Evolutionary conservation across 2,888 invertebrate species (phyloP), one percentile per base, ranked within the genome.

Genomic region (Cantharis lateralis): DNA sequence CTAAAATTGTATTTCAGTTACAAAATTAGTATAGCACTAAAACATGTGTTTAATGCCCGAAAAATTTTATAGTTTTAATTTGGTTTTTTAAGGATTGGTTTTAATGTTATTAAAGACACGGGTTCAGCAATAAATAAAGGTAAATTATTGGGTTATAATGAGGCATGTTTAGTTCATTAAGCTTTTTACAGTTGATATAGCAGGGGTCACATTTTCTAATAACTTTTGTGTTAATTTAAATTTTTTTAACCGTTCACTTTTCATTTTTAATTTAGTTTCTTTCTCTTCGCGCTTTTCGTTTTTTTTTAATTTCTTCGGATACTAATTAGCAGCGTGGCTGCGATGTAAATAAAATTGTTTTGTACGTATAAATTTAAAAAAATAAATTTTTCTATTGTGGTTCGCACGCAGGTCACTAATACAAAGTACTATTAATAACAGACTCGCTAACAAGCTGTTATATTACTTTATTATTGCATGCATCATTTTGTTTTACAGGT

Each of bases 371-470:
- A 32, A n/a, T n/a, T 32, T 48, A 0, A 48, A 48, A 32, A 48
- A 70, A 28, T 61, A 68, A 71, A 66, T 64, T 20, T 24, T 66
- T 63, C 70, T 75, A 71, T 68, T 68, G 15, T 64, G 5, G 26
- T 72, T 26, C 28, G 74, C 76, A 74, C 75, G 77, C 73, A 80
- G 78, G 80, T 78, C 74, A 78, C 71, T 70, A 71, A 69, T 80
- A 81, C 81, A 81, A 81, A 81, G 81, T 80, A 80, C 62, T 78
- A 77, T 77, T 79, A 74, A 74, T 71, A 74, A 74, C 77, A 78
- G 80, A 77, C 78, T 77, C 74, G 74, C 81, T 82, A 82, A 82
- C 82, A 81, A 82, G 82, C 82, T 82, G 82, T 82, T 82, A 81
- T 81, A 81, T 81, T 78, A 77, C 78, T 82, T 81, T 82, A 81